phyloP scores from a whole-genome alignment of 2,888 invertebrate species.

The Caenorhabditis sp. region DNA sequence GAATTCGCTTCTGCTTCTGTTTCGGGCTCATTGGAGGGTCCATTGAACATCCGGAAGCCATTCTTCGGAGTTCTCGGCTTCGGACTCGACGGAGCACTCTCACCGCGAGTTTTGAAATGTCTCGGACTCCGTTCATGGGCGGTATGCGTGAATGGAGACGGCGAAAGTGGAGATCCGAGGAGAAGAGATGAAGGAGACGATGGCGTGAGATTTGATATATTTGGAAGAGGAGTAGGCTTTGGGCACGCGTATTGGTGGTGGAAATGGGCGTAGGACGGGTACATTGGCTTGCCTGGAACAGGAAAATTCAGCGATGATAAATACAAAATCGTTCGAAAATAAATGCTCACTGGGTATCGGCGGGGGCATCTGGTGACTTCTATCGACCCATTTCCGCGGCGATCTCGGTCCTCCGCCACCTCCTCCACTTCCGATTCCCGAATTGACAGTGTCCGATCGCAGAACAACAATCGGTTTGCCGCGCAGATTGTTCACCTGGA shows the following conservation, averaged over 20 bases:
- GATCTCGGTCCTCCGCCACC: conserved; percentile 17
- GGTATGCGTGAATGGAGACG: background rate
- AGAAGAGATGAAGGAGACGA: background rate
- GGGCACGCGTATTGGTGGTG: conserved; percentile 57
- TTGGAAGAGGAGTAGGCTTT: conserved; percentile 8
- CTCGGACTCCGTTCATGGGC: background rate
- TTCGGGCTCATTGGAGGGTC: too few relatives aligned
- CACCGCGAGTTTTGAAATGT: background rate
- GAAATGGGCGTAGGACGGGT: conserved; percentile 56
- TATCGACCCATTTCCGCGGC: conserved; percentile 41
- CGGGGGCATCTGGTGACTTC: conserved; percentile 39
- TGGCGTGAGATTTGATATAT: background rate
- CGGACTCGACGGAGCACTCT: conserved; percentile 13
- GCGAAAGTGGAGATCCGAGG: background rate
- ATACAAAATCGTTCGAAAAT: too few relatives aligned
- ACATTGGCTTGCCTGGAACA: conserved; percentile 28
- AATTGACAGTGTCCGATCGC: conserved; percentile 21
- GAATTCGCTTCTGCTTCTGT: conserved; percentile 35
- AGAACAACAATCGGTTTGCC: conserved; percentile 56
- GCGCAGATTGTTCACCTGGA: conserved; percentile 60
- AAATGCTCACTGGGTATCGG: conserved; percentile 17
- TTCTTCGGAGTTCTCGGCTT: background rate
- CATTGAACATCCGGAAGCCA: too few relatives aligned
- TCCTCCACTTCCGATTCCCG: conserved; percentile 1
- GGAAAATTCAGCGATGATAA: too few relatives aligned